Evolutionary conservation across 2,113 vertebrate genomes (phyloP).

Genomic region (Merops nubicus): DNA sequence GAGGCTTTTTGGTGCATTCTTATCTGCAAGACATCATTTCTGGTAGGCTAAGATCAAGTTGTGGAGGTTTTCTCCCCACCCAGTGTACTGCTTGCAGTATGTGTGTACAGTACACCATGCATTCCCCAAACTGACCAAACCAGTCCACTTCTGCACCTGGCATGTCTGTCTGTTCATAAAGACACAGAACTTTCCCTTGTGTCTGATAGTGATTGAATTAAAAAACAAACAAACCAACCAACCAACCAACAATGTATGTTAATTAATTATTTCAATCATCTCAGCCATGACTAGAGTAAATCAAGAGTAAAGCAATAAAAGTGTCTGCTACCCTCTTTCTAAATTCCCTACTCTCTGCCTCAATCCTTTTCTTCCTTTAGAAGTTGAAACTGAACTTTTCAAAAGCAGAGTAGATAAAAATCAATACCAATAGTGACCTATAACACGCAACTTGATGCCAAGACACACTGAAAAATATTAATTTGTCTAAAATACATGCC

Average conservation of each 20-base stretch:
- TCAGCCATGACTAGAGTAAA: background rate
- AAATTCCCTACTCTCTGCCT: background rate
- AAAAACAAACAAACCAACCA: background rate
- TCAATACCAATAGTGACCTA: background rate
- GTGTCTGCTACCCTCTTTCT: background rate
- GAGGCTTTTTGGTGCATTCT: background rate
- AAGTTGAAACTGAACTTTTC: background rate
- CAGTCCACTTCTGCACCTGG: background rate
- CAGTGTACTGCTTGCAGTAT: background rate
- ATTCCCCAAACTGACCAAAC: background rate
- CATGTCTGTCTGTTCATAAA: background rate
- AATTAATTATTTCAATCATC: background rate
- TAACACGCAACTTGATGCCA: background rate
- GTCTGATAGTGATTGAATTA: background rate
- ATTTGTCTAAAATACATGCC: background rate
- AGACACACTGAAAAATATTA: background rate
- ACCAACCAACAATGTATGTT: too few relatives aligned
- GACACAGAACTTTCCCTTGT: background rate
- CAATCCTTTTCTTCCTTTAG: background rate
- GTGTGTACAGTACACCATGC: background rate
- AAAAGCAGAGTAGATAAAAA: conserved; percentile 20
- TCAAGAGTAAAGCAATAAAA: background rate
- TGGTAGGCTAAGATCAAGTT: background rate
- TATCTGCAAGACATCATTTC: background rate
- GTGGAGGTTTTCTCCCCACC: background rate